These are phyloP conservation scores for Lynx canadensis DNA, from an alignment of 2,113 vertebrate genomes.

Conservation along the genomic window DNA sequence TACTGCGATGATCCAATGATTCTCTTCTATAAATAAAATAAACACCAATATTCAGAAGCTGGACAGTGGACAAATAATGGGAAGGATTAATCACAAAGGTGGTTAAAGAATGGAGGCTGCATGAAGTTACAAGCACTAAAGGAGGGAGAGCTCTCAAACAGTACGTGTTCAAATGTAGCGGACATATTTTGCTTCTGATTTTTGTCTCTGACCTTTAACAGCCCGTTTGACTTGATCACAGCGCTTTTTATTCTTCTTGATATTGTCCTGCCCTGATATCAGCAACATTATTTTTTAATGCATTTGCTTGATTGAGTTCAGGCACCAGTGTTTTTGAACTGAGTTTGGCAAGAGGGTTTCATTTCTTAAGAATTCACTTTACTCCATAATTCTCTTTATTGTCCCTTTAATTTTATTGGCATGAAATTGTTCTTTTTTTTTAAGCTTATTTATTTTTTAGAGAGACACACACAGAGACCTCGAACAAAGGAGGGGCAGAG, in stretches of 20 bases:
- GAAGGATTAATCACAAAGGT: not conserved
- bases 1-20: not conserved
- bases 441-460: too few relatives aligned
- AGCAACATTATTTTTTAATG: not conserved
- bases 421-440: not conserved
- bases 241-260: not conserved
- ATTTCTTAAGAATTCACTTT: not conserved
- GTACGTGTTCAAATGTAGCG: not conserved
- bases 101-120: not conserved
- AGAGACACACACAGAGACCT: too few relatives aligned
- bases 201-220: not conserved
- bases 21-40: not conserved
- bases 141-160: not conserved
- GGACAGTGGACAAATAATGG: not conserved
- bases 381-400: not conserved
- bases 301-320: not conserved
- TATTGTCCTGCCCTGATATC: not conserved
- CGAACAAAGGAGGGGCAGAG: too few relatives aligned
- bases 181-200: not conserved
- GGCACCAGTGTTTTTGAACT: not conserved
- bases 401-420: not conserved
- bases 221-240: not conserved
- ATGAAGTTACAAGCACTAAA: not conserved
- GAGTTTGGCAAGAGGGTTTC: not conserved
- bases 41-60: not conserved